phyloP scores from a whole-genome alignment of 2,113 vertebrate genomes.

The Sturnira hondurensis region DNA sequence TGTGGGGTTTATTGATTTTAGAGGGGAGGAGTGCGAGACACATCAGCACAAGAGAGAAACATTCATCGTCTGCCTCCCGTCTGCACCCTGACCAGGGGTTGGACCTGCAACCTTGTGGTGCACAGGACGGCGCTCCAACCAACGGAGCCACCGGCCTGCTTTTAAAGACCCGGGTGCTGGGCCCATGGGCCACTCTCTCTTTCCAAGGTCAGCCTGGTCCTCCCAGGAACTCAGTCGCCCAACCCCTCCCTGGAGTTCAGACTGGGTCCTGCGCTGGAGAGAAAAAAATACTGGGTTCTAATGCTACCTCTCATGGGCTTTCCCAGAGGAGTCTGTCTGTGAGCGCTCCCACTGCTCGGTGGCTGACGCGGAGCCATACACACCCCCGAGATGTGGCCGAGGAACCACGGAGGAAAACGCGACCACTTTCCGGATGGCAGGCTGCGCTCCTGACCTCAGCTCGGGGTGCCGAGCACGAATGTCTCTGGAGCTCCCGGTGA shows the following conservation, averaged over 20 bases:
- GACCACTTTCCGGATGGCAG: neutral
- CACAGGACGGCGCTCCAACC: no score
- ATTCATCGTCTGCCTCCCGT: no score
- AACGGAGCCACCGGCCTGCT: neutral
- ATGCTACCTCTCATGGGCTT: neutral
- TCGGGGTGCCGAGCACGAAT: neutral
- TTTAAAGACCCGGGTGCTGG: neutral
- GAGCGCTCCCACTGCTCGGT: neutral
- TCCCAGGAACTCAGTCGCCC: neutral
- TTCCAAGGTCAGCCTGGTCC: neutral
- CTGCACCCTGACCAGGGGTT: no score
- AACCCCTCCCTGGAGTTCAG: neutral
- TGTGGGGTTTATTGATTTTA: no score
- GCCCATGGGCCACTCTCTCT: neutral
- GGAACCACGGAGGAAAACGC: neutral
- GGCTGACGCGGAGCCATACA: neutral
- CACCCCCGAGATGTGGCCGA: no score
- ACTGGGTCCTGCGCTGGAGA: neutral
- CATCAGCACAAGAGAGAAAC: no score
- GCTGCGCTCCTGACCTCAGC: neutral
- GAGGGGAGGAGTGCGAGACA: no score
- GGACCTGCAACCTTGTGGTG: no score
- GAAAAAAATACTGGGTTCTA: neutral
- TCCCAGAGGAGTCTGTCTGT: neutral
- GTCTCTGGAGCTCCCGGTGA: neutral